Conservation (phyloP, 2,797 vertebrate species). For the Silurus aristotelis region DNA sequence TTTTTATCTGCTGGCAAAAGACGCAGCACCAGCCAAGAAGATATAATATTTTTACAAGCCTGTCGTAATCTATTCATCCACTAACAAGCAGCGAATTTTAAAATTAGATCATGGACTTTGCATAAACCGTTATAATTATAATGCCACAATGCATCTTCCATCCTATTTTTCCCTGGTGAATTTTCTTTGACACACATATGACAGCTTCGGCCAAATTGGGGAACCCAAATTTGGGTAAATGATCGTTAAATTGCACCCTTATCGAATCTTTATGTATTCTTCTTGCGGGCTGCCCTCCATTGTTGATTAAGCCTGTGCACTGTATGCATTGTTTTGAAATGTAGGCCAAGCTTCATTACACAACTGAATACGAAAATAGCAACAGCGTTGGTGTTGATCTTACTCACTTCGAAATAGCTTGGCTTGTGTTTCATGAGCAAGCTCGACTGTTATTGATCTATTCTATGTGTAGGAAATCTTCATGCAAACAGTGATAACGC, state of each 20-base stretch:
- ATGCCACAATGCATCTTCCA: constrained; percentile 13
- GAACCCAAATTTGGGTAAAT: constrained; percentile 1
- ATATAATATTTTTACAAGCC: constrained; percentile 26
- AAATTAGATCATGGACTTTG: constrained; percentile 45
- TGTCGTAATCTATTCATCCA: constrained; percentile 42
- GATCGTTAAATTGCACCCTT: constrained; percentile 32
- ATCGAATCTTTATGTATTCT: constrained; percentile 40
- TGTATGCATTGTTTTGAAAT: constrained; percentile 57
- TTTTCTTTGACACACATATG: constrained; percentile 40
- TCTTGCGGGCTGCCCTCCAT: constrained; percentile 38
- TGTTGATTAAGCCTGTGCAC: constrained; percentile 45
- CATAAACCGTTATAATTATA: constrained; percentile 39
- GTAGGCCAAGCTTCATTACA: constrained; percentile 55
- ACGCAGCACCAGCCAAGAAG: constrained; percentile 13
- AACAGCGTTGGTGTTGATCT: constrained; percentile 42
- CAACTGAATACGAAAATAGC: constrained; percentile 54
- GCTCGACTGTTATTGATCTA: constrained; percentile 20
- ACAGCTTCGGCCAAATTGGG: constrained; percentile 8
- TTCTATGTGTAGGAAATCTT: constrained; percentile 1
- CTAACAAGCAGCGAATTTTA: constrained; percentile 37
- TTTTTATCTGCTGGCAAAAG: constrained; percentile 29
- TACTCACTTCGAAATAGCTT: constrained; percentile 45
- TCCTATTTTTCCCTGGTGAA: constrained; percentile 1
- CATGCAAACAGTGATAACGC: constrained; percentile 22
- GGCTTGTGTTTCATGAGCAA: constrained; percentile 30